Evolutionary conservation across 2,888 invertebrate genomes (phyloP).

Genomic region (Pteria penguin): DNA sequence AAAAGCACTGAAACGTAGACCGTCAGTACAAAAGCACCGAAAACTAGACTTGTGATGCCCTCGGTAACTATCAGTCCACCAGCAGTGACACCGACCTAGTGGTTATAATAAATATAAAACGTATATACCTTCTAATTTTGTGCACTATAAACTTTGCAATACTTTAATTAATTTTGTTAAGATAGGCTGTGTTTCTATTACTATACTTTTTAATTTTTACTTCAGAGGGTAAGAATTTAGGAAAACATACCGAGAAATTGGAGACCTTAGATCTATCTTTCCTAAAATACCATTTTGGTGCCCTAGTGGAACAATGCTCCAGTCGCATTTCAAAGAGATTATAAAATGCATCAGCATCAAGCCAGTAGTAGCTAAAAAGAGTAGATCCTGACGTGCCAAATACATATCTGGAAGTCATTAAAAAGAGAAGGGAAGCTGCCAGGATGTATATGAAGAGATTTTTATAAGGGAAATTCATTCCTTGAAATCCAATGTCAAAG

Average conservation of each 20-base stretch:
- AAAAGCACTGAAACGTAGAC: no score
- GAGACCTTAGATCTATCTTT: conserved; percentile 29
- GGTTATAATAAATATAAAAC: no score
- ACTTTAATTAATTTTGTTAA: no score
- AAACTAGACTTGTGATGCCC: no score
- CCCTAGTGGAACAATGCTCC: conserved; percentile 35
- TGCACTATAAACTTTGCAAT: no score
- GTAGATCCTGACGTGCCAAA: conserved; percentile 42
- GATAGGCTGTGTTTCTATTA: no score
- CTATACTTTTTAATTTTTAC: not conserved
- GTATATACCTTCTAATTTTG: no score
- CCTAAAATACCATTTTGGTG: conserved; percentile 26
- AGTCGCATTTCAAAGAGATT: conserved; percentile 17
- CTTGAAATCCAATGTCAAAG: conserved; percentile 21
- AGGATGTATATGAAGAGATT: conserved; percentile 37
- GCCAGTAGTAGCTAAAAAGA: conserved; percentile 4
- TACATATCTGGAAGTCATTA: conserved; percentile 20
- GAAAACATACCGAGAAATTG: conserved; percentile 31
- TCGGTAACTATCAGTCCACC: no score
- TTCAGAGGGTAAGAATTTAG: conserved; percentile 38
- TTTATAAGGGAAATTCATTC: conserved; percentile 33
- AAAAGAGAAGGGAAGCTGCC: conserved; percentile 23
- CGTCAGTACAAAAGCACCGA: no score
- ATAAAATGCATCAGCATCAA: conserved; percentile 12
- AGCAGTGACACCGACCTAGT: no score